A percentile compares a stretch with the other conserved stretches of the same genome.
These are phyloP conservation scores for Ancistrus triradiatus DNA, from an alignment of 2,113 vertebrate species.

Conservation along the genomic window DNA sequence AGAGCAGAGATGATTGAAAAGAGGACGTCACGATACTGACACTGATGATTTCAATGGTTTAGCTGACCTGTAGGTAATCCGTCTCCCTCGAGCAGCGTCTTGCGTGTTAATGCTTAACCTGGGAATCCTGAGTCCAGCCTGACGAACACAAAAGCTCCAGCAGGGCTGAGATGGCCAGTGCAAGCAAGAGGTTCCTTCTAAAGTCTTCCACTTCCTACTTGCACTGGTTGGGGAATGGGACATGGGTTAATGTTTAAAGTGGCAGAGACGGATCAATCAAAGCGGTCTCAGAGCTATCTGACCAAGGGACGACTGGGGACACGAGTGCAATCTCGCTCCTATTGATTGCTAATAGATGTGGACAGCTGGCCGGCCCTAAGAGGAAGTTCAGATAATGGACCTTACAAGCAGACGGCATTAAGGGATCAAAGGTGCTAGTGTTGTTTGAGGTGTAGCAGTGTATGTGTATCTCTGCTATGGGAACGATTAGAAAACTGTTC, in stretches of 20 bases:
- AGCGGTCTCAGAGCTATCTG: slow-evolving; percentile 53
- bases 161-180: neutral
- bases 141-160: slow-evolving; percentile 32
- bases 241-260: slow-evolving; percentile 61
- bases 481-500: no score
- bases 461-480: no score
- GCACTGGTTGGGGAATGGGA: slow-evolving; percentile 34
- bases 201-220: slow-evolving; percentile 46
- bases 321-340: neutral
- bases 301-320: slow-evolving; percentile 42
- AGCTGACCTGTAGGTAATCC: slow-evolving; percentile 40
- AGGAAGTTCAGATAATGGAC: slow-evolving; percentile 23
- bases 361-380: slow-evolving; percentile 14
- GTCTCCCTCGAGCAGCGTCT: slow-evolving; percentile 38
- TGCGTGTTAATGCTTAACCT: slow-evolving; percentile 67
- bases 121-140: slow-evolving; percentile 57
- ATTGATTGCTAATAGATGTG: slow-evolving; percentile 21
- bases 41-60: slow-evolving; percentile 54
- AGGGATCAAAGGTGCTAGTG: slow-evolving; percentile 23
- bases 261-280: slow-evolving; percentile 57
- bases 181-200: slow-evolving; percentile 28
- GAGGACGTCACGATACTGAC: neutral
- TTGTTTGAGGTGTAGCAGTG: no score
- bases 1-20: neutral
- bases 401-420: slow-evolving; percentile 30